Conservation (phyloP, 2,888 invertebrate species). For the Tolmerus cingulatus region DNA sequence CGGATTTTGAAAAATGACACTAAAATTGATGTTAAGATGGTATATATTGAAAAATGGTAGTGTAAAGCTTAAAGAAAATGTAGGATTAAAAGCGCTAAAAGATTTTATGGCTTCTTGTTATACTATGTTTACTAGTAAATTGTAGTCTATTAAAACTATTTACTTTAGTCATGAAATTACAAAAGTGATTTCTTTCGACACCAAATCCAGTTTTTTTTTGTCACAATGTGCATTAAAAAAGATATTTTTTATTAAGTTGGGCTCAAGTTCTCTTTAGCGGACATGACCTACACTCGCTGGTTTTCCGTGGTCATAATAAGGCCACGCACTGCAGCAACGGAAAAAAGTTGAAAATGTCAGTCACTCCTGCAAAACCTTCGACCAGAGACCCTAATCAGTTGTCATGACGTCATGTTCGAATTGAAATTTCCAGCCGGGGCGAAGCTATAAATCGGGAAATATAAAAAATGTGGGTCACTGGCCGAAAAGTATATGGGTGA, state of each 20-base stretch:
- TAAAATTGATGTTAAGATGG: too few species aligned
- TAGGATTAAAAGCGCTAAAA: too few species aligned
- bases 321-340: not conserved
- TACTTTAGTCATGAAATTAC: too few species aligned
- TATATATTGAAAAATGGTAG: too few species aligned
- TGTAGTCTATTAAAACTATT: too few species aligned
- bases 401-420: slow-evolving; percentile 12
- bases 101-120: too few species aligned
- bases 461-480: slow-evolving; percentile 40
- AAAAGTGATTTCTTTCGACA: too few species aligned
- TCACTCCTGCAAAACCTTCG: not conserved
- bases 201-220: too few species aligned
- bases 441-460: not conserved
- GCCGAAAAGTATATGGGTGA: slow-evolving; percentile 19
- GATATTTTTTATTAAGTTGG: not conserved
- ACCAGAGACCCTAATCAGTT: not conserved
- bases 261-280: not conserved
- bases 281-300: not conserved
- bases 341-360: not conserved
- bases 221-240: too few species aligned
- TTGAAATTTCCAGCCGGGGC: slow-evolving; percentile 16
- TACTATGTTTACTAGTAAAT: too few species aligned
- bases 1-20: too few species aligned
- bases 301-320: not conserved
- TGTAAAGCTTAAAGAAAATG: too few species aligned